Conservation (phyloP, 2,888 invertebrate species). For the Torymus auratus region DNA sequence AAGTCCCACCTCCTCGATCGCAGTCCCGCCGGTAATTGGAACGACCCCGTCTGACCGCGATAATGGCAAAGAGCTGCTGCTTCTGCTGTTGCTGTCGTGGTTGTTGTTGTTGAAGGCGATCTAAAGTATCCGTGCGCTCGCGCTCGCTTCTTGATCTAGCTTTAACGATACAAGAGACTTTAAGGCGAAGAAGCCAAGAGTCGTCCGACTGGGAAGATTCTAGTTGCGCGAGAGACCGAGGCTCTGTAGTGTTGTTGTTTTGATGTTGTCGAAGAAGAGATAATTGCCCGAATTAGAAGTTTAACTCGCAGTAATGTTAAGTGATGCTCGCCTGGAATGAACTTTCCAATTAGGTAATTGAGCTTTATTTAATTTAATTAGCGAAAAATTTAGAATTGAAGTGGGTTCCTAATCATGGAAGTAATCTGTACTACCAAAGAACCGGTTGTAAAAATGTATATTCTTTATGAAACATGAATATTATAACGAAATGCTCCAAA, state of each 20-base stretch:
- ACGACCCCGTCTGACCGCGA: slow-evolving; percentile 73
- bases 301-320: not conserved
- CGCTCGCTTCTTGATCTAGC: slow-evolving; percentile 31
- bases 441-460: no score
- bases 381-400: no score
- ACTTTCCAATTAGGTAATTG: slow-evolving; percentile 16
- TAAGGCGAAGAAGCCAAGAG: slow-evolving; percentile 42
- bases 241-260: slow-evolving; percentile 8
- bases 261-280: not conserved
- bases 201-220: no score
- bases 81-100: not conserved
- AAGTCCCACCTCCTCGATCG: slow-evolving; percentile 39
- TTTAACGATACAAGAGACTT: slow-evolving; percentile 50
- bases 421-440: no score
- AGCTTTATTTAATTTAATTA: no score
- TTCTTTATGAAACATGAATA: no score
- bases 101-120: slow-evolving; percentile 16
- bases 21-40: slow-evolving; percentile 67
- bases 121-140: slow-evolving; percentile 36
- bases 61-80: slow-evolving; percentile 67
- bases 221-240: slow-evolving; percentile 27
- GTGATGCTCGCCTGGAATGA: not conserved
- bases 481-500: no score
- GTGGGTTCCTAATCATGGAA: no score
- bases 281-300: slow-evolving; percentile 36